Conservation (phyloP, 1,140 invertebrate species). For the Cyphomyrmex costatus region DNA sequence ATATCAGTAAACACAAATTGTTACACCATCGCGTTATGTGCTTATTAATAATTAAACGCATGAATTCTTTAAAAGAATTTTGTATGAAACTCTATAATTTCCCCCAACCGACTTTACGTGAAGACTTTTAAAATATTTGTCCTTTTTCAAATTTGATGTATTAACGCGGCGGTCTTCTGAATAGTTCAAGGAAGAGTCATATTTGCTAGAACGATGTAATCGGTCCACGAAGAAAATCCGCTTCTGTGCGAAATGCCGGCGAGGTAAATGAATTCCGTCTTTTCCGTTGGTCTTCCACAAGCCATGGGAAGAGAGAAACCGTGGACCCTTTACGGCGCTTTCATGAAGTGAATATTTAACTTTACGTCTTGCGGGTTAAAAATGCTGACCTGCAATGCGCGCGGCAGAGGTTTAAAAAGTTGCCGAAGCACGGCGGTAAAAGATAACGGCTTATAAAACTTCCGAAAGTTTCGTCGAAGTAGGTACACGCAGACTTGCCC, state of each 20-base stretch:
- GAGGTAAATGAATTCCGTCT: conserved; percentile 79
- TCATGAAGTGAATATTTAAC: conserved; percentile 84
- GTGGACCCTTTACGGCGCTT: conserved; percentile 80
- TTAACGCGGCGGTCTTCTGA: background rate
- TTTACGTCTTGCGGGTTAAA: conserved; percentile 84
- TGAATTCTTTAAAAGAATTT: background rate
- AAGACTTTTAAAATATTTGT: background rate
- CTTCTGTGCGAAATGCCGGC: conserved; percentile 53
- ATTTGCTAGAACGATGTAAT: conserved; percentile 47
- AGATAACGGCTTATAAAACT: conserved; percentile 79
- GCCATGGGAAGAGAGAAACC: conserved; percentile 76
- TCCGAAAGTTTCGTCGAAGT: conserved; percentile 71
- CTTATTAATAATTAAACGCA: background rate
- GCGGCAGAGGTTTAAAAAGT: conserved; percentile 83
- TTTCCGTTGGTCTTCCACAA: conserved; percentile 68
- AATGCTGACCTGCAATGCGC: conserved; percentile 80
- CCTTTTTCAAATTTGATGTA: conserved; percentile 22
- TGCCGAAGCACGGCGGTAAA: conserved; percentile 78
- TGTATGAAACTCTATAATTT: background rate
- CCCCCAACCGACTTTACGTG: background rate
- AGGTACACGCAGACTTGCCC: conserved; percentile 48
- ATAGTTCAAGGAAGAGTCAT: conserved; percentile 38
- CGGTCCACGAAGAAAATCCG: conserved; percentile 43
- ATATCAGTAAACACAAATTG: background rate
- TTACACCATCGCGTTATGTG: no score